Conservation (phyloP, 2,888 invertebrate species). For the Scaptomyza cyrtandrae region DNA sequence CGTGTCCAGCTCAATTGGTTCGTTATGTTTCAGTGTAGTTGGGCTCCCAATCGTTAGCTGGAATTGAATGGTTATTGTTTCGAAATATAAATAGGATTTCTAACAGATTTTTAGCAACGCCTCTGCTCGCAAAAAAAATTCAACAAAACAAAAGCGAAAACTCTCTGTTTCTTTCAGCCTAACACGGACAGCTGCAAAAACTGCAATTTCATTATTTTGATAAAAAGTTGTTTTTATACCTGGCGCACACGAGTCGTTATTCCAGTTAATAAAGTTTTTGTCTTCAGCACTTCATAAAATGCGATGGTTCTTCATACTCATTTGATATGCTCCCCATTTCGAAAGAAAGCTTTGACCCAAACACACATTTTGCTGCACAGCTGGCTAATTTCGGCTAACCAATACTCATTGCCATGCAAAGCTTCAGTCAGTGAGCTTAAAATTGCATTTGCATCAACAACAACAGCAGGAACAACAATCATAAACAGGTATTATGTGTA, state of each 20-base stretch:
- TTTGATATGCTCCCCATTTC: not conserved
- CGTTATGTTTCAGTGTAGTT: constrained; percentile 64
- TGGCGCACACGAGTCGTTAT: constrained; percentile 25
- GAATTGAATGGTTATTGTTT: constrained; percentile 80
- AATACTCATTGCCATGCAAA: not conserved
- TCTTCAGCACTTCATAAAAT: constrained; percentile 34
- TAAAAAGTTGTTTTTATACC: constrained; percentile 14
- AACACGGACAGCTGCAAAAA: constrained; percentile 65
- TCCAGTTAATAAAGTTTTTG: constrained; percentile 44
- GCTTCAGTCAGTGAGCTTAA: constrained; percentile 38
- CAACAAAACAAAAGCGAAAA: not conserved
- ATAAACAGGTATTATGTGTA: constrained; percentile 74
- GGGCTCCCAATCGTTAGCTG: constrained; percentile 72
- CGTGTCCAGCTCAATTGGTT: constrained; percentile 73
- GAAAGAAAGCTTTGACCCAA: not conserved
- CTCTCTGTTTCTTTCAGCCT: not conserved
- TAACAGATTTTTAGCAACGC: constrained; percentile 64
- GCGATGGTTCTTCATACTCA: not conserved
- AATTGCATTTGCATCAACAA: constrained; percentile 48
- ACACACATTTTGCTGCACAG: constrained; percentile 1
- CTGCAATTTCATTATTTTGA: constrained; percentile 70
- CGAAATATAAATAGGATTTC: constrained; percentile 79
- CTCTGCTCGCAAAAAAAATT: constrained; percentile 9
- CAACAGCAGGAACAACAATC: constrained; percentile 23
- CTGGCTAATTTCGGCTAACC: constrained; percentile 16